Percentiles rank a stretch among this genome's conserved stretches.
These are phyloP conservation scores for Zapornia atra DNA, from an alignment of 2,113 vertebrate genomes.

Conservation along the genomic window DNA sequence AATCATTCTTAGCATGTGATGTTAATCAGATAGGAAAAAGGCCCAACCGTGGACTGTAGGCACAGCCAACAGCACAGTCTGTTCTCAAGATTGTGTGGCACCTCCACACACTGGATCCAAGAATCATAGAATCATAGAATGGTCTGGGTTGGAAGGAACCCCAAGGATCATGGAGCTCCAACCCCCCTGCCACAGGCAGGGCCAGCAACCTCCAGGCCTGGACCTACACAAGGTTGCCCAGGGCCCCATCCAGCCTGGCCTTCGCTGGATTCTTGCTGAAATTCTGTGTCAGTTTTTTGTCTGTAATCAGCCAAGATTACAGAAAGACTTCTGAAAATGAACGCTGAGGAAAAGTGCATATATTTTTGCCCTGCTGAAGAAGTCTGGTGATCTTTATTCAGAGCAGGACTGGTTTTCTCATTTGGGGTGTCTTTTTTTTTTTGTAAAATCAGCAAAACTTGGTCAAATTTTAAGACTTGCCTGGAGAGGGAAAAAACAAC, in stretches of 20 bases:
- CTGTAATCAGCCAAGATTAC: not conserved
- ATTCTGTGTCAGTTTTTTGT: not conserved
- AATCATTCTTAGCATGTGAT: not conserved
- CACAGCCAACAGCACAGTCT: not conserved
- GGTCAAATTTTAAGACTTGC: not conserved
- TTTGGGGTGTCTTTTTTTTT: not conserved
- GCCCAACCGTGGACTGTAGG: not conserved
- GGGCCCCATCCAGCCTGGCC: too few relatives aligned
- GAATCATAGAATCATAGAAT: not conserved
- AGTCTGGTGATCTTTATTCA: not conserved
- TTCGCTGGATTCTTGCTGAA: not conserved
- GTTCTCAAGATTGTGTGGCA: slow-evolving; percentile 20
- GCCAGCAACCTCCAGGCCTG: too few relatives aligned
- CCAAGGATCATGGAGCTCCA: too few relatives aligned
- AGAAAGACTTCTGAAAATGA: not conserved
- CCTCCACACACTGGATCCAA: not conserved
- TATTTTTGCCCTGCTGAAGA: not conserved
- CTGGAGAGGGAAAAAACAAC: not conserved
- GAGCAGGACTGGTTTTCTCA: not conserved
- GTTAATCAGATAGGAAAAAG: not conserved
- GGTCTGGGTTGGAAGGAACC: too few relatives aligned
- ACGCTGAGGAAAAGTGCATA: not conserved
- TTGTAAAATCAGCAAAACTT: not conserved
- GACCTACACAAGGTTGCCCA: too few relatives aligned
- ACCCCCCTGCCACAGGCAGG: too few relatives aligned